These are phyloP conservation scores for Volucella zonaria DNA, from an alignment of 2,888 invertebrate species.

Conservation along the genomic window DNA sequence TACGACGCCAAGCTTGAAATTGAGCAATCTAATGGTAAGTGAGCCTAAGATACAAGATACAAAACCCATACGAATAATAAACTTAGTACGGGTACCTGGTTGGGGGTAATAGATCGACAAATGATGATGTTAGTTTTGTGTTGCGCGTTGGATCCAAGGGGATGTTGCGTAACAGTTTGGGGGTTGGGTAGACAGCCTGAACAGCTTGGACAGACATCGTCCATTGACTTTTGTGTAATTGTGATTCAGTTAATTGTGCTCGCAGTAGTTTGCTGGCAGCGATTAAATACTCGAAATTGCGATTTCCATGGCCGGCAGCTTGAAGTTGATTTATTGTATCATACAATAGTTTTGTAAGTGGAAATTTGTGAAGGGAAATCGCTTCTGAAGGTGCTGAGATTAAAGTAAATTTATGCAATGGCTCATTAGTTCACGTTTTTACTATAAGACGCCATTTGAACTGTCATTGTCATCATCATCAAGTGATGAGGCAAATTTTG, in stretches of 20 bases:
- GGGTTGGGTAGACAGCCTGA: background rate
- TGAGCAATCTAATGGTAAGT: conserved; percentile 83
- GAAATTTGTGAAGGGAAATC: no score
- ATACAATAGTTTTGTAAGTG: no score
- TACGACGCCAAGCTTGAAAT: conserved; percentile 82
- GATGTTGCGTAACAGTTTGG: conserved; percentile 14
- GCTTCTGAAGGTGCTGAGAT: no score
- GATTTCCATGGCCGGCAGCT: no score
- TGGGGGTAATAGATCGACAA: conserved; percentile 34
- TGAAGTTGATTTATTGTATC: no score
- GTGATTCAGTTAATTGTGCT: conserved; percentile 11
- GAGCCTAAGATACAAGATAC: background rate
- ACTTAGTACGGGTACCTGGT: background rate
- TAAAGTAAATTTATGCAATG: no score
- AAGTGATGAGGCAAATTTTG: no score
- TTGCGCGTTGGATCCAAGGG: background rate
- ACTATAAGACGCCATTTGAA: no score
- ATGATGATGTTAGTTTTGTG: conserved; percentile 25
- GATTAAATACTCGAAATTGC: no score
- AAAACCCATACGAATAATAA: conserved; percentile 7
- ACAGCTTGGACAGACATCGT: background rate
- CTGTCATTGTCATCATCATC: no score
- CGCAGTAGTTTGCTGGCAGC: background rate
- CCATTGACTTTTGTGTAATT: background rate
- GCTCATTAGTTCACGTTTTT: no score